Base-by-base conservation (phyloP, 2,888 invertebrate genomes). In the Agonopterix subpropinquella region DNA sequence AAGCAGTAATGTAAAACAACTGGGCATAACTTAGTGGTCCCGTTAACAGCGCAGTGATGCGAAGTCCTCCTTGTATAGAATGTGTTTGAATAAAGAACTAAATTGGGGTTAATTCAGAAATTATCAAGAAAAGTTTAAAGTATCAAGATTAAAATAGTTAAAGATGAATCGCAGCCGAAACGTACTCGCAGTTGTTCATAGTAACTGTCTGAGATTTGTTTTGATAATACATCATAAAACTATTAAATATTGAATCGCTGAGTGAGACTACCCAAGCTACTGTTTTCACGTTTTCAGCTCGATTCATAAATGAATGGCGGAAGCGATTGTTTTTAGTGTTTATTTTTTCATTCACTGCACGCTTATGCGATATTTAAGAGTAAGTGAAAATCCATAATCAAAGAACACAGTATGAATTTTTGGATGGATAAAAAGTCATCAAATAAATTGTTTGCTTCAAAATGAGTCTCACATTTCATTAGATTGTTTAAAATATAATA, bases 221-320 rank as follows among this genome's bases (percentile, higher is more conserved):
- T 87, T 89, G 87, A 89, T 87, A 89, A 89, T 89, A 89, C 85
- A 89, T 89, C 89, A 89, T 89, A 89, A 89, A 87, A 88, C 87
- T 89, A 89, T 89, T 89, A 89, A 89, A 89, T 89, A 89, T 89
- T 84, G 75, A 78, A 80, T 78, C 85, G 89, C 77, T 83, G 89
- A 89, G 88, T 88, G 89, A 89, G 87, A 88, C 79, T 88, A 84
- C 67, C 89, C 80, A 76, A 62, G 71, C 75, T 73, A 78, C 83
- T 77, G 80, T 80, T 77, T 79, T 74, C 73, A 73, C 64, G 71
- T 63, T 11, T 63, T 57, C 56, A 64, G 67, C 57, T 51, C 64
- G 80, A 78, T 71, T 64, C 55, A 77, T 64, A 67, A 61, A 56
- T 63, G 57, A 39, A 4, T 3, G 39, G 39, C 39, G n/a, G n/a